These are phyloP conservation scores for Pangasius sanitwongsei DNA, from an alignment of 2,797 vertebrate genomes.

Conservation along the genomic window DNA sequence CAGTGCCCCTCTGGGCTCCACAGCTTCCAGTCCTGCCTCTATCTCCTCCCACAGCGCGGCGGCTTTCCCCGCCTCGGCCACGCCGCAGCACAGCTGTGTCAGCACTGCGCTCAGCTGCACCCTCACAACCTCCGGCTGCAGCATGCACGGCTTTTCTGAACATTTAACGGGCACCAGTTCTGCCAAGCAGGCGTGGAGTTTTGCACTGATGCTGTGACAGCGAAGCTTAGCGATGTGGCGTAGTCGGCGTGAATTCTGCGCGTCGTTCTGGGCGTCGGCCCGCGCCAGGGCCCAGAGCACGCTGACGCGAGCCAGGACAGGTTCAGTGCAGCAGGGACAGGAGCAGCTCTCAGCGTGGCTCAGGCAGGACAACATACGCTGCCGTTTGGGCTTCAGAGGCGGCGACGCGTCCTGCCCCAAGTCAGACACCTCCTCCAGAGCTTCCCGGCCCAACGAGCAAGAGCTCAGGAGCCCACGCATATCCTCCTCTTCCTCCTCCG, in stretches of 20 bases:
- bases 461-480: constrained; percentile 77
- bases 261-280: constrained; percentile 71
- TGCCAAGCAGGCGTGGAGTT: constrained; percentile 61
- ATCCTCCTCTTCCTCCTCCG: constrained; percentile 68
- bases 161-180: constrained; percentile 51
- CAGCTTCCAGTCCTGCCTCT: constrained; percentile 78
- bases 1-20: constrained; percentile 59
- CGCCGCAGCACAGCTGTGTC: constrained; percentile 57
- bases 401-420: constrained; percentile 74
- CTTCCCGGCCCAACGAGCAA: constrained; percentile 64
- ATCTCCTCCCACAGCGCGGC: constrained; percentile 73
- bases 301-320: constrained; percentile 74
- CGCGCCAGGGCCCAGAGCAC: constrained; percentile 81
- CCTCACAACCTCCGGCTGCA: constrained; percentile 76
- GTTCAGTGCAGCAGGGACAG: constrained; percentile 83
- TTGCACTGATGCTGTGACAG: constrained; percentile 67
- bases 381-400: constrained; percentile 69
- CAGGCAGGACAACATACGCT: constrained; percentile 74
- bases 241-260: constrained; percentile 66
- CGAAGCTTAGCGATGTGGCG: constrained; percentile 69
- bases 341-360: constrained; percentile 73
- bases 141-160: constrained; percentile 58
- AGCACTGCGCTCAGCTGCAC: constrained; percentile 77
- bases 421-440: constrained; percentile 64
- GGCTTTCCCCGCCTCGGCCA: constrained; percentile 64